Evolutionary conservation across 2,888 invertebrate genomes (phyloP).

Genomic region (Aricia artaxerxes): DNA sequence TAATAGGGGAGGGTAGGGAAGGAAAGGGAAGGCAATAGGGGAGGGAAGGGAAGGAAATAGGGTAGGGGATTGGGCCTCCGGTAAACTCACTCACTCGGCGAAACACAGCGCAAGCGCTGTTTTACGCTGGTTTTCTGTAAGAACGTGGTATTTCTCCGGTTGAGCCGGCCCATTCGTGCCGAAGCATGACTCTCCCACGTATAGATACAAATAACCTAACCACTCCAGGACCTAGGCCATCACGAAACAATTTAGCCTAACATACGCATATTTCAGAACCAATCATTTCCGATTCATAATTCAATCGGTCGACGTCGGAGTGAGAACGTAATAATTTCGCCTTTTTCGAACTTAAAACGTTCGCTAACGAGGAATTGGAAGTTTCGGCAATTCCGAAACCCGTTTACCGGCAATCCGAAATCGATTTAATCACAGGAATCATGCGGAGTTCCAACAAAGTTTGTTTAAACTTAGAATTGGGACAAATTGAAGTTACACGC

Average conservation of each 20-base stretch:
- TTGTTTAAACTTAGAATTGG: constrained; percentile 73
- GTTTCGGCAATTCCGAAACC: constrained; percentile 60
- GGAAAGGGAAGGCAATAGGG: too few relatives aligned
- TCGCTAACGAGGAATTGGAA: constrained; percentile 71
- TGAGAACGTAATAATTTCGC: constrained; percentile 46
- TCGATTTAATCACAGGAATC: constrained; percentile 78
- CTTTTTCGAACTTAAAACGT: constrained; percentile 66
- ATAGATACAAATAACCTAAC: too few relatives aligned
- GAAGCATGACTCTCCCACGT: too few relatives aligned
- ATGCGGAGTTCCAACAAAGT: constrained; percentile 74
- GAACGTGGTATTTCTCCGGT: too few relatives aligned
- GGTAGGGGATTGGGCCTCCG: too few relatives aligned
- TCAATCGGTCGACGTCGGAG: constrained; percentile 14
- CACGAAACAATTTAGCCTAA: background rate
- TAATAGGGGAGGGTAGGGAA: too few relatives aligned
- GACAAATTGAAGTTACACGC: constrained; percentile 75
- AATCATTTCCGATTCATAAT: background rate
- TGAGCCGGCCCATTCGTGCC: too few relatives aligned
- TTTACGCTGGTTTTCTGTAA: too few relatives aligned
- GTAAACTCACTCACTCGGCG: too few relatives aligned
- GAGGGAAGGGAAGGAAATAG: too few relatives aligned
- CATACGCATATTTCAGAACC: constrained; percentile 20
- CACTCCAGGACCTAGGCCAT: too few relatives aligned
- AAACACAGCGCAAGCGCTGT: too few relatives aligned
- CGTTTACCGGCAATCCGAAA: constrained; percentile 72